Conservation (phyloP, 2,113 vertebrate genomes). For the Psittacus erithacus region DNA sequence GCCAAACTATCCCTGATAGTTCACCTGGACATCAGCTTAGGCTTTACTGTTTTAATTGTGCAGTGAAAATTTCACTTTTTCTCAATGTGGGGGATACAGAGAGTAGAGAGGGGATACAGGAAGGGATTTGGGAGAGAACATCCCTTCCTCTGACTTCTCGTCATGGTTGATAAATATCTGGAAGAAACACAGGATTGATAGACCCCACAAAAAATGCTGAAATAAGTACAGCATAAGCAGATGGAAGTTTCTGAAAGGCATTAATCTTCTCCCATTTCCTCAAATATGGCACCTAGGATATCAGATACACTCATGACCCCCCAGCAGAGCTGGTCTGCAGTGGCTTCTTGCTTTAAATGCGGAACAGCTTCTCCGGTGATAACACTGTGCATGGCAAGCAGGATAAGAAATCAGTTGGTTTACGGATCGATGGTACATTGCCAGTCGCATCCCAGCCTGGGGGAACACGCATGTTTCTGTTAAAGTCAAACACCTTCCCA, state of each 20-base stretch:
- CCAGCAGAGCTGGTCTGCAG: neutral
- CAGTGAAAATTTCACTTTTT: neutral
- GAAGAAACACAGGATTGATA: neutral
- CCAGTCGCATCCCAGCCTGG: slow-evolving; percentile 27
- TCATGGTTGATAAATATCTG: neutral
- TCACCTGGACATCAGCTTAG: neutral
- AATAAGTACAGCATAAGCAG: neutral
- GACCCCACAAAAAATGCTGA: neutral
- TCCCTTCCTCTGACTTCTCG: neutral
- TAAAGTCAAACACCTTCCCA: slow-evolving; percentile 36
- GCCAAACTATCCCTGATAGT: neutral
- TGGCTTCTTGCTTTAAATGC: slow-evolving; percentile 8
- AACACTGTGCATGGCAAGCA: slow-evolving; percentile 19
- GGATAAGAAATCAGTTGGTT: slow-evolving; percentile 38
- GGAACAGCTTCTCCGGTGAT: neutral
- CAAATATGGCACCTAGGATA: neutral
- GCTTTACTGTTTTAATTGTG: neutral
- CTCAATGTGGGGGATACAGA: neutral
- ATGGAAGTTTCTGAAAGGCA: neutral
- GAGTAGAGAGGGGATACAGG: accelerated
- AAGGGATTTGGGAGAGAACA: neutral
- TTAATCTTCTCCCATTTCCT: neutral
- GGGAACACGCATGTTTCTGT: slow-evolving; percentile 34
- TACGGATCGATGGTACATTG: neutral
- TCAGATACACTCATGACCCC: neutral